Evolutionary conservation across 2,888 invertebrate genomes (phyloP).

Genomic region (Drosophila peninsularis): DNA sequence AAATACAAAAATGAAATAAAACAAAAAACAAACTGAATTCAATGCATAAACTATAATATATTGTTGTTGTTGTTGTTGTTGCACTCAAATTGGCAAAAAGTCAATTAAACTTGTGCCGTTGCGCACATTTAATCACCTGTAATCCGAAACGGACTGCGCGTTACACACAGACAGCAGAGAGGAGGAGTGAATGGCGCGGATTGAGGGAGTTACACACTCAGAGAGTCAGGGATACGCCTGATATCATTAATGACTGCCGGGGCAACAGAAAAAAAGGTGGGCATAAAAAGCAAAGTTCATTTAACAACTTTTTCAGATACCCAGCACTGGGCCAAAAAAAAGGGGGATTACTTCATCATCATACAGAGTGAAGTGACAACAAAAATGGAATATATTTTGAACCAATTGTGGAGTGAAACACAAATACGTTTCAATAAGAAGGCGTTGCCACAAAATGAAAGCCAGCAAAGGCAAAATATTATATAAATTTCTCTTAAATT

Average conservation of each 20-base stretch:
- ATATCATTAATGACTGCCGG: slow-evolving; percentile 42
- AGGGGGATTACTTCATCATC: not conserved
- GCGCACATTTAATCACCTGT: slow-evolving; percentile 70
- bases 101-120: slow-evolving; percentile 59
- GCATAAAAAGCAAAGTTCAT: slow-evolving; percentile 20
- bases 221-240: slow-evolving; percentile 17
- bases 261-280: not conserved
- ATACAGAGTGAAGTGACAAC: not conserved
- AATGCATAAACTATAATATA: slow-evolving; percentile 18
- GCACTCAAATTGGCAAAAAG: slow-evolving; percentile 63
- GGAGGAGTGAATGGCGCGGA: not conserved
- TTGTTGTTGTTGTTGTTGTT: slow-evolving; percentile 29
- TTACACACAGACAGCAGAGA: not conserved
- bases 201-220: slow-evolving; percentile 1
- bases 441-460: not conserved
- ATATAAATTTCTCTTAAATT: not conserved
- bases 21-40: not conserved
- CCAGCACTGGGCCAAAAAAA: slow-evolving; percentile 8
- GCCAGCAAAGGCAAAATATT: not conserved
- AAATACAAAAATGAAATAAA: not conserved
- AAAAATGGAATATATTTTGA: not conserved
- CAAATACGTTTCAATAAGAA: not conserved
- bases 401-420: not conserved
- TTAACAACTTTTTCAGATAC: slow-evolving; percentile 35
- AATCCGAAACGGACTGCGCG: slow-evolving; percentile 46